These are phyloP conservation scores for Rhagium mordax DNA, from an alignment of 2,888 invertebrate species.

Conservation along the genomic window DNA sequence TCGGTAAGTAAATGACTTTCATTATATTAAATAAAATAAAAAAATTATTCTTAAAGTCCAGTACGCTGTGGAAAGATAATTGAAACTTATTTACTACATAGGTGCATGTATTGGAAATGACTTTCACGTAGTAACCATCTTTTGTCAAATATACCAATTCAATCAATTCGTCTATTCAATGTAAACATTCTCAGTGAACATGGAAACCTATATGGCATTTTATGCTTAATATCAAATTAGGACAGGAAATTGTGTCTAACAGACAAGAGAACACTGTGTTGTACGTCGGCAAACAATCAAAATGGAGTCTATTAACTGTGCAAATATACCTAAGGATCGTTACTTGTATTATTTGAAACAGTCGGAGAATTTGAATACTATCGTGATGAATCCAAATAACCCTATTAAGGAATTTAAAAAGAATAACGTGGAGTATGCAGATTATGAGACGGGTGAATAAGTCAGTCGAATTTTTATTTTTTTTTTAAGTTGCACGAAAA, in stretches of 20 bases:
- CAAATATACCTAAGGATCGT: constrained; percentile 17
- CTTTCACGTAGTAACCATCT: too few relatives aligned
- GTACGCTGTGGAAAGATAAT: too few relatives aligned
- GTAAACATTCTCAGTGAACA: background rate
- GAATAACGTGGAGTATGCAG: background rate
- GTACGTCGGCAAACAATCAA: constrained; percentile 15
- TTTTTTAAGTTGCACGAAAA: too few relatives aligned
- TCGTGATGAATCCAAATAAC: background rate
- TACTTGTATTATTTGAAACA: constrained; percentile 13
- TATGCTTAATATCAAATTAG: background rate
- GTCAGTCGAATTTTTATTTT: too few relatives aligned
- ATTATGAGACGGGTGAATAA: too few relatives aligned
- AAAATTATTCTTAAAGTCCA: too few relatives aligned
- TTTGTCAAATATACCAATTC: too few relatives aligned
- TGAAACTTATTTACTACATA: too few relatives aligned
- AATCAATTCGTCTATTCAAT: background rate
- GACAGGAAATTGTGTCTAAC: constrained; percentile 16
- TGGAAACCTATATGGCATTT: background rate
- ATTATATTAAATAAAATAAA: too few relatives aligned
- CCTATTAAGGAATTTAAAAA: background rate
- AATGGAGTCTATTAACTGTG: constrained; percentile 24
- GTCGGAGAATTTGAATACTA: background rate
- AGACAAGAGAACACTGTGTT: constrained; percentile 5
- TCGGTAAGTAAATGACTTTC: too few relatives aligned
- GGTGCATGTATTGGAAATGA: too few relatives aligned